Base-by-base conservation (phyloP, 2,888 invertebrate genomes). In the Napeogenes inachia region DNA sequence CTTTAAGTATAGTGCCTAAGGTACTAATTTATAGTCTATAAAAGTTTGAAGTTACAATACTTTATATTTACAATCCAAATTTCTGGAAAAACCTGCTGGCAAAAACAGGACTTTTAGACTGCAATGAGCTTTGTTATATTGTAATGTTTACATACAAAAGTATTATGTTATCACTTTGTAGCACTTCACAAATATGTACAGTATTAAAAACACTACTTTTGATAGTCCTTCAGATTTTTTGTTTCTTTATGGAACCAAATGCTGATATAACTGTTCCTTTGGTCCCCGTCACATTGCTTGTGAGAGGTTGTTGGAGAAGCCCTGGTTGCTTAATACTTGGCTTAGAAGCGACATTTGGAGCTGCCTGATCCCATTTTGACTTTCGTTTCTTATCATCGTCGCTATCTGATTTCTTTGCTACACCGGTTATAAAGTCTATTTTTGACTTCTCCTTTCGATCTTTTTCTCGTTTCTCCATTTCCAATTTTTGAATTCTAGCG, bases 251-350 rank as follows among this genome's bases (percentile, higher is more conserved):
- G 13, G 96, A 96, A 38, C 98, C 98, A 87, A 97, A 97, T 33
- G 98, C 98, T 32, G 97, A 97, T 75, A 98, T 98, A 53, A 98
- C 95, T 0, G 97, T 98, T 13, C 97, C 94, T 81, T 97, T 98
- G 3, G 97, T 97, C 47, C 97, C 97, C 0, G 97, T 96, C 0
- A 95, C 95, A 56, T 94, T 95, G 12, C 94, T 94, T 0, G 97
- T 96, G 47, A 96, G 86, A 0, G 95, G 94, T 46, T 94, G 93
- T 76, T 94, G 94, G 8, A 95, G 91, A 8, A 95, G 87, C 2
- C 95, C 93, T 0, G 94, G 93, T 58, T 94, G 93, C 75, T 94
- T 94, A 35, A 94, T 91, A 10, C 91, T 88, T 0, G 92, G 92
- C 61, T 92, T 90, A 30, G 91, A 75, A n/a, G 89, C 80, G 47